Conservation (phyloP, 2,888 invertebrate species). For the Willowsia nigromaculata region DNA sequence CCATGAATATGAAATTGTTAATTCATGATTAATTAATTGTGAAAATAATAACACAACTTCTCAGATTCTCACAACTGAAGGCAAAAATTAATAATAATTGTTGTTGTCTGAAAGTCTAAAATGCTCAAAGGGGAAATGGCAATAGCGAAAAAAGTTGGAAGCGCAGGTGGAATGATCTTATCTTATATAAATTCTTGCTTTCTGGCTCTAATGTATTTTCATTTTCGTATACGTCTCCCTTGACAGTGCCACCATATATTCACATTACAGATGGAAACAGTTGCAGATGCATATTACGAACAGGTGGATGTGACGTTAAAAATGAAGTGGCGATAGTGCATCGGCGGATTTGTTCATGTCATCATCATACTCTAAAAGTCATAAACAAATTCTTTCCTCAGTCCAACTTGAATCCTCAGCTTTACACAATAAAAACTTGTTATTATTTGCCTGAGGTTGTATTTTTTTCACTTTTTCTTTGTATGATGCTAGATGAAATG, state of each 20-base stretch:
- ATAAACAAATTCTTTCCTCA: constrained; percentile 10
- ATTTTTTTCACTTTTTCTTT: neutral
- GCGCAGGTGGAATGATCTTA: constrained; percentile 70
- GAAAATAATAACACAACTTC: constrained; percentile 36
- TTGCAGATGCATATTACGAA: neutral
- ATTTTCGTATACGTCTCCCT: neutral
- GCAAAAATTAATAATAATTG: constrained; percentile 54
- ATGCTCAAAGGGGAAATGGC: constrained; percentile 44
- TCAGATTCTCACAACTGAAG: neutral
- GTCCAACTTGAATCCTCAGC: neutral
- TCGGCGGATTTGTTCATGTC: neutral
- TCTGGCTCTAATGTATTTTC: constrained; percentile 24
- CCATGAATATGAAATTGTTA: neutral
- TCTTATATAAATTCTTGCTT: constrained; percentile 74
- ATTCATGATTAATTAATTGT: neutral
- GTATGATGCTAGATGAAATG: neutral
- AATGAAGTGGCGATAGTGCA: neutral
- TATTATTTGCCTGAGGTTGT: neutral
- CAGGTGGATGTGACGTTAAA: neutral
- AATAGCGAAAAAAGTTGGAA: neutral
- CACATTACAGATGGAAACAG: neutral
- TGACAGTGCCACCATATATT: neutral
- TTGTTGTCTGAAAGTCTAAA: constrained; percentile 10
- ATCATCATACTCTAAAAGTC: constrained; percentile 2
- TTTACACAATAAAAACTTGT: neutral